Percentiles rank a stretch among this genome's conserved stretches.
phyloP scores from a whole-genome alignment of 2,113 vertebrate species.

The Dryoscopus gambensis region DNA sequence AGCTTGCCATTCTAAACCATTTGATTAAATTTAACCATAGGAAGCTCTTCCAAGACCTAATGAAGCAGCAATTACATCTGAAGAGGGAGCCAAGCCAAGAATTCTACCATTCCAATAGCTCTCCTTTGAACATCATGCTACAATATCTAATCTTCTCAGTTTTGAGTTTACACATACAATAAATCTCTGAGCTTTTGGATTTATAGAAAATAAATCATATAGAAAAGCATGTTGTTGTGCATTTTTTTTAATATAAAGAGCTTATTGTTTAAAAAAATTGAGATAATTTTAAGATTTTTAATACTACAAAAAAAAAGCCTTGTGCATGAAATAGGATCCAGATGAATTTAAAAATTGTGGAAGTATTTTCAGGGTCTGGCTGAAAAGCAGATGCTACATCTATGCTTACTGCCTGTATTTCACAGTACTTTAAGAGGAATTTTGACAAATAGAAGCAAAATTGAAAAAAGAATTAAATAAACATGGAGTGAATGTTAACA shows the following conservation, averaged over 20 bases:
- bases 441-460: neutral
- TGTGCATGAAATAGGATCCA: neutral
- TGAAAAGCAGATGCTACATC: constrained; percentile 1
- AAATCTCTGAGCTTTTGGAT: constrained; percentile 28
- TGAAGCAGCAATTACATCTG: constrained; percentile 85
- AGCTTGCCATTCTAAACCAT: constrained; percentile 79
- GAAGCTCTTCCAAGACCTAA: constrained; percentile 82
- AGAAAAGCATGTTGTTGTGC: neutral
- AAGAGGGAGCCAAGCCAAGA: constrained; percentile 78
- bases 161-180: constrained; percentile 41
- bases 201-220: neutral
- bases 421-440: neutral
- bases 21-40: constrained; percentile 86
- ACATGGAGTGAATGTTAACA: neutral
- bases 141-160: constrained; percentile 58
- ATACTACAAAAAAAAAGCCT: neutral
- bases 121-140: constrained; percentile 70
- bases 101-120: constrained; percentile 70
- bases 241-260: neutral
- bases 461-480: neutral
- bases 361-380: neutral
- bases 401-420: neutral
- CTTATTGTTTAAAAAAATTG: neutral
- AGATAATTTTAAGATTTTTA: neutral
- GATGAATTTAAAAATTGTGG: constrained; percentile 25